These are phyloP conservation scores for Ispidina picta DNA, from an alignment of 2,797 vertebrate species.

Conservation along the genomic window DNA sequence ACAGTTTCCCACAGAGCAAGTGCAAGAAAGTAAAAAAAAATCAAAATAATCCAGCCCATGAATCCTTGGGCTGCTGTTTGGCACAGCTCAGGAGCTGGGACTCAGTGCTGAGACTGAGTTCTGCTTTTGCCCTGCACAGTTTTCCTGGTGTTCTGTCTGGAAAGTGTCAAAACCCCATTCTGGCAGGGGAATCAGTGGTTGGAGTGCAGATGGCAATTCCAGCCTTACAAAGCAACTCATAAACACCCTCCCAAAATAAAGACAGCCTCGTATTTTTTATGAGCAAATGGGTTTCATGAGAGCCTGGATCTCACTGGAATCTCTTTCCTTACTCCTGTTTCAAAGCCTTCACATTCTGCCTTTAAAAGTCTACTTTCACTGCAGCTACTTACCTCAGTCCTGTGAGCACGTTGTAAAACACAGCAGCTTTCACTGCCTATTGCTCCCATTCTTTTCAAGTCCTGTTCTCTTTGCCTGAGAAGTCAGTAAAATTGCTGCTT, in stretches of 20 bases:
- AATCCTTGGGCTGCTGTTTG: neutral
- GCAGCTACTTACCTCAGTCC: no score
- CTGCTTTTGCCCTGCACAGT: neutral
- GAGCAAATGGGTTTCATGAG: neutral
- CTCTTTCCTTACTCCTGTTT: neutral
- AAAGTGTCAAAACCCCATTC: neutral
- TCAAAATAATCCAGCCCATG: no score
- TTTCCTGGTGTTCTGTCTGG: neutral
- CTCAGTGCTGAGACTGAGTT: neutral
- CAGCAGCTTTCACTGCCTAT: no score
- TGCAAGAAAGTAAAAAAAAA: neutral
- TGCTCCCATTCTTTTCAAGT: no score
- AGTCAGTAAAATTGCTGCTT: no score
- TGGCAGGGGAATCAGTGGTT: neutral
- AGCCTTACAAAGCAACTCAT: neutral
- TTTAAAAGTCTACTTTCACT: no score
- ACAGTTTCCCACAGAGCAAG: neutral
- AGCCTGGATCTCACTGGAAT: neutral
- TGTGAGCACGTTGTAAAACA: no score
- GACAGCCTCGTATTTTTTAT: neutral
- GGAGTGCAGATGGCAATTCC: neutral
- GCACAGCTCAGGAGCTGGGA: neutral
- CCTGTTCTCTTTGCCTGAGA: no score
- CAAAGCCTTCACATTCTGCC: neutral
- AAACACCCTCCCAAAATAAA: neutral